Base-by-base conservation (phyloP, 37 sponge, comb jelly and placozoan species). In the Axinella damicornis region DNA sequence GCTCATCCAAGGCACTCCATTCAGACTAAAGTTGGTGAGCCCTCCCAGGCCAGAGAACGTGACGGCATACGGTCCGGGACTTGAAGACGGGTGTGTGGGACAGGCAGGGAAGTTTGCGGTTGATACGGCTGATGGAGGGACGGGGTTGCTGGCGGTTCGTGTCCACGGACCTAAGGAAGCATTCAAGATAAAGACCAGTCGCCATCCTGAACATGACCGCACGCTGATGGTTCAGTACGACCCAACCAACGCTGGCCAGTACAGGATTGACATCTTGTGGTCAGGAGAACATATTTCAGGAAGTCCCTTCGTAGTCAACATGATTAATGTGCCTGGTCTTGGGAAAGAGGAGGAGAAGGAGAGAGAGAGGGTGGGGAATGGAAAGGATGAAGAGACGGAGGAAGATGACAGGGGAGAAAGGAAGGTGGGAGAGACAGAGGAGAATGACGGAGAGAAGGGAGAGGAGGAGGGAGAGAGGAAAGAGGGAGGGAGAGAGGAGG, bases 1-100 rank as follows among this genome's bases (percentile, higher is more conserved):
- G 39, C 78, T 81, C 87, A 80, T 93, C 32, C 36, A 52, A 40
- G 93, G 93, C 5, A 85, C 81, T 39, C 93, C 93, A 14, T 92
- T 92, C 62, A 78, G 63, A 37, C 34, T 92, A 37, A 84, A 80
- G 31, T 78, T 89, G 53, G 5, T 39, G 1, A 34, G 46, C 11
- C 93, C 82, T 28, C 89, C 89, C n/a, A 71, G n/a, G 65, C 89
- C 93, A 17, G 85, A 88, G 21, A 87, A 79, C 31, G 85, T 88
- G 27, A 69, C 54, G 37, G 83, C 68, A 2, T 74, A 62, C 34
- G 82, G 86, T 1, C 73, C 63, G 14, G 82, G 86, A 13, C 41
- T 88, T 65, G 52, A 57, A 25, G 35, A 71, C 31, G 90, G 82
- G 2, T 39, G 65, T 18, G 86, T 79, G 1, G 89, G 89, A 0